Base-by-base conservation (phyloP, 2,888 invertebrate genomes). In the Aphidoletes aphidimyza region DNA sequence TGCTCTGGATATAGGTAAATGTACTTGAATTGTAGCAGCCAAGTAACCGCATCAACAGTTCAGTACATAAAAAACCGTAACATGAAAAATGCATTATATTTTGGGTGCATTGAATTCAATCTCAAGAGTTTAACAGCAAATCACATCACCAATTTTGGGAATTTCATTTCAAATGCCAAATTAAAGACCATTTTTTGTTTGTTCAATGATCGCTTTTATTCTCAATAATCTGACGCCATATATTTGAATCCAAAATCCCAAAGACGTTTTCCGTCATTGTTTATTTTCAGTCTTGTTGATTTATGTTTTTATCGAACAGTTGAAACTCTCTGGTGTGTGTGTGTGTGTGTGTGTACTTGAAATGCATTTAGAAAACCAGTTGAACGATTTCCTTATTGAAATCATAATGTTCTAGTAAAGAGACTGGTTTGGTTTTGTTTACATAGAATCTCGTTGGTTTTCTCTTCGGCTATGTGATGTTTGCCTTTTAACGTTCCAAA, bases 371-470 rank as follows among this genome's bases (percentile, higher is more conserved):
- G 9, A 69, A 30, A 30, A 30, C 14, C 14, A 30, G 11, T 1
- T 14, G 54, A 54, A 54, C 34, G 69, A 69, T 69, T 69, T 69
- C 69, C 69, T 69, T 69, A 69, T 69, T 69, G 69, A 69, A 69
- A 26, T 69, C 14, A 6, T 30, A 14, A 9, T 30, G 69, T 69
- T 69, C 69, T 69, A 69, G 34, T 69, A 26, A 69, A 69, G 30
- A 30, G 69, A 69, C 9, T 11, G 30, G 69, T 69, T 69, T 69
- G 14, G 69, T 30, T 69, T 69, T 69, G 69, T 69, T 69, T 69
- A 69, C 69, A 69, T 30, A 69, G 30, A 69, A 30, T 47, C 2
- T 47, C 47, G 42, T 42, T 14, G 8, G 14, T 42, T 69, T 69
- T 17, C 30, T 54, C 54, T 54, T 26, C 9, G 3, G 22, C 3